Base-by-base conservation (phyloP, 2,113 vertebrate genomes). In the Tragelaphus imberbis region DNA sequence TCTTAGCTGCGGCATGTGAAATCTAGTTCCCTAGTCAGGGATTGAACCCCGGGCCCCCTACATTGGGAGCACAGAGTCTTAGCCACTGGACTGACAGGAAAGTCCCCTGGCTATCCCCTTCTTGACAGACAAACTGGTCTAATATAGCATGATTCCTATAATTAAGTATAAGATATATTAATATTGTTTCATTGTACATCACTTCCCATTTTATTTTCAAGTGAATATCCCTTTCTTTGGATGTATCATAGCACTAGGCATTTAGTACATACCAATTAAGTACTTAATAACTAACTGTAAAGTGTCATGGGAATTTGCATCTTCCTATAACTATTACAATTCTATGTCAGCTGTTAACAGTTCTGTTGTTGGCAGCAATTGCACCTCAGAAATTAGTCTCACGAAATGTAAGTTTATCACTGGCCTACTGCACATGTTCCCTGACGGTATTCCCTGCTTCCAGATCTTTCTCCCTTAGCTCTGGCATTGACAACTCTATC, bases 161-260 rank as follows among this genome's bases (percentile, higher is more conserved):
- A 61, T 87, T 68, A 90, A 61, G 5, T 55, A 55, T 75, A 55
- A 93, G 27, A 8, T 44, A 58, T 68, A 47, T 63, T 94, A 68
- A 56, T 15, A 56, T 33, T 10, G 65, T 94, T 89, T 91, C 21
- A 88, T 68, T 84, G 53, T n/a, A 49, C 47, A 10, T 12, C 33
- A 92, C 30, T 77, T 93, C 81, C 86, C 91, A 44, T 30, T 91
- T 93, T 58, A 85, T 77, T 97, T 95, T 91, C 17, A 53, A 30
- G 23, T 59, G 33, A 23, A 30, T 4, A 44, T 47, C 13, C 19
- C 8, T 25, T 36, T 61, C 28, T 49, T 81, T 90, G 53, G 2
- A 55, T 56, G 75, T 88, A 68, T 33, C 47, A 47, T 47, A 91
- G 90, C 51, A 51, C 33, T 85, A 61, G 36, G 51, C 12, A 81